phyloP scores from a whole-genome alignment of 2,113 vertebrate genomes.

The Cottus gobio region DNA sequence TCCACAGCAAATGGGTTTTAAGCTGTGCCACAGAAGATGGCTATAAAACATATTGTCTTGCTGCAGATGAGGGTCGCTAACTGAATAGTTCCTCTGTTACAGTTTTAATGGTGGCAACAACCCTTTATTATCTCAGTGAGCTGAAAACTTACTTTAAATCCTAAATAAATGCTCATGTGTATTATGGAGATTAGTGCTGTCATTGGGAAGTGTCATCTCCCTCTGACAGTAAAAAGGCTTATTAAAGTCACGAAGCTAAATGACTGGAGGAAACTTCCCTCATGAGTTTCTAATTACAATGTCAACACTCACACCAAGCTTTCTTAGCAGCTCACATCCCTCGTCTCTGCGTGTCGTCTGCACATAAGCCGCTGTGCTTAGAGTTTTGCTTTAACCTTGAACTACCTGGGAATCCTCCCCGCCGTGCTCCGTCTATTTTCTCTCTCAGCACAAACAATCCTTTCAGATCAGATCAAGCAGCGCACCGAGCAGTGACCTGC shows the following conservation, averaged over 20 bases:
- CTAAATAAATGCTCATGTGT: neutral
- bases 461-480: conserved; percentile 39
- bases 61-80: neutral
- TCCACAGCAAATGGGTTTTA: conserved; percentile 17
- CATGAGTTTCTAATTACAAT: conserved; percentile 8
- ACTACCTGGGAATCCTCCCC: conserved; percentile 50
- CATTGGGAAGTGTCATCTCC: neutral
- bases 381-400: conserved; percentile 61
- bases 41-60: neutral
- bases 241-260: conserved; percentile 32
- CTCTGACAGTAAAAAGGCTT: neutral
- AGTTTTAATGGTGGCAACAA: neutral
- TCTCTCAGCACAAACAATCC: conserved; percentile 46
- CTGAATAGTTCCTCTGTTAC: neutral
- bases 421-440: conserved; percentile 37
- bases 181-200: conserved; percentile 9
- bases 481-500: conserved; percentile 22
- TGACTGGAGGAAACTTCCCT: conserved; percentile 13
- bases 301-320: conserved; percentile 11
- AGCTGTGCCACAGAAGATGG: conserved; percentile 3
- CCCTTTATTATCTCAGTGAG: neutral
- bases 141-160: conserved; percentile 13
- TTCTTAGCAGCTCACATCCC: conserved; percentile 2
- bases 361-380: neutral
- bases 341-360: neutral